Evolutionary conservation across 2,888 invertebrate genomes (phyloP).

Genomic region (Blera fallax): DNA sequence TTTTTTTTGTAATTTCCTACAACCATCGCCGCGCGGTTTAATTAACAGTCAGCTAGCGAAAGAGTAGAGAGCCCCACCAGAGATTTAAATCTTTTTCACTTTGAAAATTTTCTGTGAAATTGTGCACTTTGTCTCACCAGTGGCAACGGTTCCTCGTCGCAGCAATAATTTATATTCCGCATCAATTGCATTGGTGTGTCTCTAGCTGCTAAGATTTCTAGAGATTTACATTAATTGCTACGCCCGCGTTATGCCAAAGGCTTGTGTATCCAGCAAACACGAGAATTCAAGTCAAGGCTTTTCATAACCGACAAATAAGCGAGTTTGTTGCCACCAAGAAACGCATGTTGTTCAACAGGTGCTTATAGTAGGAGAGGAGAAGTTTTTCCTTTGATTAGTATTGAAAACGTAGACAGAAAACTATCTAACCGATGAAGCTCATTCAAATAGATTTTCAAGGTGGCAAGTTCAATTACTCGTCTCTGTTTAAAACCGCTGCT

Average conservation of each 20-base stretch:
- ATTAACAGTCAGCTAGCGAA: not conserved
- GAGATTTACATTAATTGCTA: conserved; percentile 36
- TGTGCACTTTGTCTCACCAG: conserved; percentile 39
- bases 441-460: conserved; percentile 50
- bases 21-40: not conserved
- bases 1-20: conserved; percentile 13
- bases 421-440: not conserved
- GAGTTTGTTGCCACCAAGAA: conserved; percentile 56
- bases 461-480: conserved; percentile 68
- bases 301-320: conserved; percentile 24
- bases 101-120: conserved; percentile 35
- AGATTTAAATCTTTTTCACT: conserved; percentile 52
- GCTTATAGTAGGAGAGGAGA: not conserved
- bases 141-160: not conserved
- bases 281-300: conserved; percentile 62
- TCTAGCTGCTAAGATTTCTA: conserved; percentile 17
- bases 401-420: not conserved
- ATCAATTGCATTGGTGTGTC: conserved; percentile 31
- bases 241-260: not conserved
- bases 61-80: not conserved
- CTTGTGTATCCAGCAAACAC: conserved; percentile 4
- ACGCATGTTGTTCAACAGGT: conserved; percentile 50
- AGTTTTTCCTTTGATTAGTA: not conserved
- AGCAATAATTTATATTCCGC: conserved; percentile 43
- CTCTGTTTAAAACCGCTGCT: not conserved